Conservation (phyloP, 2,113 vertebrate species). For the Marmota flaviventris region DNA sequence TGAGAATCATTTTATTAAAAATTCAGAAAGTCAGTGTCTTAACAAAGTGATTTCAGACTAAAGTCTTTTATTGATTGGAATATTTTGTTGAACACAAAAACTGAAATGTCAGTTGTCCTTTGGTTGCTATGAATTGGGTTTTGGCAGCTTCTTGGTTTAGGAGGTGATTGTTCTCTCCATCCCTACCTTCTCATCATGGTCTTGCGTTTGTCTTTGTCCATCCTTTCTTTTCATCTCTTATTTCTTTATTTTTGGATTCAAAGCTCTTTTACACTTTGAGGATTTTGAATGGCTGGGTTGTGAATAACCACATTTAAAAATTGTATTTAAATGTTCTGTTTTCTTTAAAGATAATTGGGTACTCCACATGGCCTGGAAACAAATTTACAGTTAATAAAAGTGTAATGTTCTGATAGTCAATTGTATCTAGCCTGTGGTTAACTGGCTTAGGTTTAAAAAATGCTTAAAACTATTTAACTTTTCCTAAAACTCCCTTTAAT, state of each 20-base stretch:
- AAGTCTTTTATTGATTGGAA: conserved; percentile 33
- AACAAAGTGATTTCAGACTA: conserved; percentile 6
- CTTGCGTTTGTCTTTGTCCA: neutral
- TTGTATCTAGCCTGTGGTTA: conserved; percentile 54
- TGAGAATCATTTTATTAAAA: conserved; percentile 24
- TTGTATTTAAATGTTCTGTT: conserved; percentile 57
- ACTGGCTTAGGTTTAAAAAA: conserved; percentile 65
- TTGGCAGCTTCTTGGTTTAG: neutral
- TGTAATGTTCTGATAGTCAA: neutral
- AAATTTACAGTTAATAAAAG: conserved; percentile 58
- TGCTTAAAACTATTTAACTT: conserved; percentile 59
- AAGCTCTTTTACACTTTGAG: conserved; percentile 39
- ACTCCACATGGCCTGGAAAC: conserved; percentile 14
- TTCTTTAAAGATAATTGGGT: conserved; percentile 66
- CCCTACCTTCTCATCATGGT: neutral
- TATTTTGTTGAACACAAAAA: conserved; percentile 17
- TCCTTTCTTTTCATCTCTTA: neutral
- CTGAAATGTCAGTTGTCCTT: neutral
- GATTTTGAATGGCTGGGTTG: conserved; percentile 49
- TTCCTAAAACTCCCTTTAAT: conserved; percentile 58
- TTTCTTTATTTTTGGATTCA: conserved; percentile 30
- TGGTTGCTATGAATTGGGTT: neutral
- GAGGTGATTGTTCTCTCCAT: neutral
- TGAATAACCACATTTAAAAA: conserved; percentile 58
- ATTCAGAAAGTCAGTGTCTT: neutral